Base-by-base conservation (phyloP, 2,113 vertebrate genomes). In the Caloenas nicobarica region DNA sequence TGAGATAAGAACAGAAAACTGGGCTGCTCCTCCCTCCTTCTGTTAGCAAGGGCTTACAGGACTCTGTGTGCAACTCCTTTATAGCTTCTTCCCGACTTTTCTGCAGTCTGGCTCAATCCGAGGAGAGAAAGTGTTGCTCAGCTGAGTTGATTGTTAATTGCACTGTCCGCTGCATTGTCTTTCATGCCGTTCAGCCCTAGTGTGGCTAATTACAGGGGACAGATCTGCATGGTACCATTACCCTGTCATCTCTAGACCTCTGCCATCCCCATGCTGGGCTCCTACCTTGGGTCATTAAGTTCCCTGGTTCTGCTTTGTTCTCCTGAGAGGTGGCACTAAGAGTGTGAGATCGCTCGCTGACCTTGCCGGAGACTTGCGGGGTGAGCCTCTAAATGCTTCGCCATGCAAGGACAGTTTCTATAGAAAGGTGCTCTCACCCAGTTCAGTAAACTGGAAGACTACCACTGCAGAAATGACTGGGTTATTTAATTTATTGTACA, bases 361-460 rank as follows among this genome's bases (percentile, higher is more conserved):
- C 90, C 88, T 96, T 95, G 66, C 58, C 5, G 3, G 54, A 80
- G 34, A 60, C 29, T 87, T 89, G 57, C 0, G 1, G 13, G 4
- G 2, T 31, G 38, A 94, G 53, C 31, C 74, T 76, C 62, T 88
- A 34, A 94, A 69, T 3, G 36, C 78, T 44, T 93, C 79, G 66
- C 50, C n/a, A n/a, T 40, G 79, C 85, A 82, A 95, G 54, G 66
- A 51, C 66, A 58, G 50, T 93, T 94, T 97, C 79, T 74, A 88
- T 71, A 61, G 66, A 68, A 50, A 90, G 79, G 5, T 93, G n/a
- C 62, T 80, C 62, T 95, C 71, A 36, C 78, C 36, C 79, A 94
- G 66, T 86, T 95, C 90, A 94, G 38, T 91, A 95, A 88, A 89
- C 82, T 89, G 79, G 58, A 95, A 93, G 88, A n/a, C 50, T 29